A percentile compares a stretch with the other conserved stretches of the same genome.
These are phyloP conservation scores for Gymnarchus niloticus DNA, from an alignment of 2,113 vertebrate species.

Conservation along the genomic window DNA sequence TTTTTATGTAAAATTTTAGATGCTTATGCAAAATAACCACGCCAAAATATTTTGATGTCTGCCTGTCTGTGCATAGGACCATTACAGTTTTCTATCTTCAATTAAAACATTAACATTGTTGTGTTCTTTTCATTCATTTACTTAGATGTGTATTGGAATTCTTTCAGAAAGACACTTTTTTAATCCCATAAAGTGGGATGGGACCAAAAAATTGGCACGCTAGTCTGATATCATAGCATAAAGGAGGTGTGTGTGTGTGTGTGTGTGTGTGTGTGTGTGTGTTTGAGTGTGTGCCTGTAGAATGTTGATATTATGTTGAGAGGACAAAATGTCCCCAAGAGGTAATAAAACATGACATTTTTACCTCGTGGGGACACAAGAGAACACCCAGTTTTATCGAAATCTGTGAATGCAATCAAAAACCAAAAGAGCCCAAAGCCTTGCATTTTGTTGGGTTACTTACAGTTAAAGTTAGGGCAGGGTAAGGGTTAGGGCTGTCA, in stretches of 20 bases:
- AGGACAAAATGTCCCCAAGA: too few relatives aligned
- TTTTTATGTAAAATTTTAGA: neutral
- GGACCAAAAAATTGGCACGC: constrained; percentile 22
- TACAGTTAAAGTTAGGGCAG: too few relatives aligned
- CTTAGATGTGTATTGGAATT: constrained; percentile 20
- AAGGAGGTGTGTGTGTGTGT: constrained; percentile 1
- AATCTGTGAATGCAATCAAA: too few relatives aligned
- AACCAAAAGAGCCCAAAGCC: too few relatives aligned
- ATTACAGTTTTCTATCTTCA: neutral
- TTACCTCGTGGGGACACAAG: too few relatives aligned
- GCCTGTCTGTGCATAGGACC: neutral
- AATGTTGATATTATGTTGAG: neutral
- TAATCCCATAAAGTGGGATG: constrained; percentile 22
- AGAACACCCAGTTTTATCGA: too few relatives aligned
- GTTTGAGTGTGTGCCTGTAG: neutral
- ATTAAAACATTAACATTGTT: neutral
- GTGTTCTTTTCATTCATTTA: constrained; percentile 18
- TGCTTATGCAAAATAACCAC: neutral
- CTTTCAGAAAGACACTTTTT: constrained; percentile 21
- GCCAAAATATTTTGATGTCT: neutral
- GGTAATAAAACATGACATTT: too few relatives aligned
- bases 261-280: neutral
- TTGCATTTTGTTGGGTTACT: too few relatives aligned
- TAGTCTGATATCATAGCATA: constrained; percentile 15
- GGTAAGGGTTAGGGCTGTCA: too few relatives aligned